Evolutionary conservation across 1,140 invertebrate species (phyloP), one percentile per base, ranked within the genome.

Genomic region (Andrena cerasifolii): DNA sequence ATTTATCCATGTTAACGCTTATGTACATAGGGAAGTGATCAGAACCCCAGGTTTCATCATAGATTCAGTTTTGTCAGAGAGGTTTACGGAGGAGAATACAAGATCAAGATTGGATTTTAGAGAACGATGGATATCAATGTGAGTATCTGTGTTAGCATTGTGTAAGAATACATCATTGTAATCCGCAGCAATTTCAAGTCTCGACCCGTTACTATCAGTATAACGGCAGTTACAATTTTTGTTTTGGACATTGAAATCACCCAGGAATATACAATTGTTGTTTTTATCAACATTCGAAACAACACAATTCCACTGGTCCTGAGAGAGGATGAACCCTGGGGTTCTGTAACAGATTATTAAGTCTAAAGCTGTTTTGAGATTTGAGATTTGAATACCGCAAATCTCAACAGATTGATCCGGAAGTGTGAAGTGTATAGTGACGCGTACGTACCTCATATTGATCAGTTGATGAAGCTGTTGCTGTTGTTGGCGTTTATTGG

Each of bases 21-120:
- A 79, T 74, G 14, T 12, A 16, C 47, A 80, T 45, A 0, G 79
- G 72, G 47, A 54, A 80, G 54, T 80, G 79, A 49, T 76, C 79
- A 14, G 72, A 80, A 14, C 70, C 65, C 63, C 58, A 74, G 1
- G 47, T 68, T 18, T 80, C 78, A 16, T 80, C 71, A 31, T 18
- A 31, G 18, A 51, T 3, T 59, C 18, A 16, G 70, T 43, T 33
- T 53, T 62, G 21, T 75, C 65, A 24, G 71, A 36, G 12, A 80
- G 40, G 18, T 63, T 61, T 47, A 47, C 16, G 3, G 54, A 43
- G 28, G 70, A 61, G 18, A 80, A 54, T 8, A 75, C 28, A 6
- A 80, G 59, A 31, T 80, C 78, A 18, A 80, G 12, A n/a, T 80
- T 80, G 4, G 71, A 80, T 36, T 36, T 59, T 0, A 43, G 54